Base-by-base conservation (phyloP, 2,888 invertebrate genomes). In the Protophormia terraenovae region DNA sequence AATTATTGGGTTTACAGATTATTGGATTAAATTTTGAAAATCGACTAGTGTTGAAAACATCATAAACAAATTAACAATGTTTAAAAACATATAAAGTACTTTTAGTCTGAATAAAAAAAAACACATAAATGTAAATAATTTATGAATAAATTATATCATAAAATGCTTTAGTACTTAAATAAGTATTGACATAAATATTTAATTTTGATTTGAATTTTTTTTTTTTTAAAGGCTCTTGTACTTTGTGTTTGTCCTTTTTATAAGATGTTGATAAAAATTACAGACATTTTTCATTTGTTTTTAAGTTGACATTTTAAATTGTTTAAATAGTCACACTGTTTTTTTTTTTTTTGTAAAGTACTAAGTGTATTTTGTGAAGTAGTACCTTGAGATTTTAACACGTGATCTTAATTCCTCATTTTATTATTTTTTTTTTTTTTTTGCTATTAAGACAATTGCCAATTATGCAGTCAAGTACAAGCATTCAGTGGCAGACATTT, bases 41-140 rank as follows among this genome's bases (percentile, higher is more conserved):
- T 75, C 47, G 29, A 45, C 72, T 58, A 55, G 53, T 53, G 24
- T 60, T 12, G 12, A 75, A 77, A 73, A 81, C 81, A 85, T 82
- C 77, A 85, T 85, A 81, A 82, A 78, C 78, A 82, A 78, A 82
- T 85, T 82, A 85, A 73, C 41, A 69, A 76, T 72, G 66, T 77
- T 66, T 45, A 41, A 64, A 50, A 45, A 66, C 8, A 12, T 16
- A 55, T 12, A 55, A 41, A 71, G 45, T 27, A 38, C 22, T 50
- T 71, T 47, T 24, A 32, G 16, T 62, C 7, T 53, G 29, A 55
- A 47, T 24, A 27, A n/a, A 16, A 22, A 47, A 16, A n/a, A n/a
- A n/a, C n/a, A n/a, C n/a, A n/a, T 62, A 27, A n/a, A 71, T 6
- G n/a, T 19, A 53, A 64, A 69, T 53, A 41, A 8, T 55, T n/a